Percentiles rank a stretch among this genome's conserved stretches.
These are phyloP conservation scores for Lepilemur ruficaudatus DNA, from an alignment of 2,797 vertebrate species.

Conservation along the genomic window DNA sequence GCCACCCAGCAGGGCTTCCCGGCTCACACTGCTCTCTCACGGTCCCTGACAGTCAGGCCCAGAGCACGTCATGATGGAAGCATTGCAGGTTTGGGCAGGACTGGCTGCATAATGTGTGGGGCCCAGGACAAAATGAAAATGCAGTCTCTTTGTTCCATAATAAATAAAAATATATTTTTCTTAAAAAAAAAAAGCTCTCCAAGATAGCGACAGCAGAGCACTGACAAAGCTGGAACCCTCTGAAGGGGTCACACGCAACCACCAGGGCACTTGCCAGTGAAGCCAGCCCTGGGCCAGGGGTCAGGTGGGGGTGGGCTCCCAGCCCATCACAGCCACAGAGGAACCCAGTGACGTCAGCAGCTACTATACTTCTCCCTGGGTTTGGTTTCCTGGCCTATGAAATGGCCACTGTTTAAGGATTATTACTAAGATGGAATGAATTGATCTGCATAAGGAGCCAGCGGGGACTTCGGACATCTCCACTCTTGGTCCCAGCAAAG, in stretches of 20 bases:
- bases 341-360: too few relatives aligned
- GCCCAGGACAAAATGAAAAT: neutral
- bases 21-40: accelerated
- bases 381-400: neutral
- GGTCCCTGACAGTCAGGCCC: neutral
- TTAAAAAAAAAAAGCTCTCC: too few relatives aligned
- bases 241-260: accelerated
- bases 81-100: neutral
- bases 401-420: neutral
- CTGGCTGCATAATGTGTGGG: neutral
- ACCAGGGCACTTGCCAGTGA: neutral
- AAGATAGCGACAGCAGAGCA: accelerated
- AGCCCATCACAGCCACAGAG: neutral
- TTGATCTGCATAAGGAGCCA: accelerated
- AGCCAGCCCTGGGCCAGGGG: neutral
- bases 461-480: neutral
- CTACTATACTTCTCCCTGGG: neutral
- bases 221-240: neutral
- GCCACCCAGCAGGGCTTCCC: accelerated
- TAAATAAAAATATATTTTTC: too few relatives aligned
- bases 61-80: accelerated
- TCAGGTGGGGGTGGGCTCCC: neutral
- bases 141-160: neutral
- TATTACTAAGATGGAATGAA: neutral
- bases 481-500: neutral